A percentile compares a stretch with the other conserved stretches of the same genome.
These are phyloP conservation scores for Chlorodrepanis virens DNA, from an alignment of 2,113 vertebrate genomes.

Conservation along the genomic window DNA sequence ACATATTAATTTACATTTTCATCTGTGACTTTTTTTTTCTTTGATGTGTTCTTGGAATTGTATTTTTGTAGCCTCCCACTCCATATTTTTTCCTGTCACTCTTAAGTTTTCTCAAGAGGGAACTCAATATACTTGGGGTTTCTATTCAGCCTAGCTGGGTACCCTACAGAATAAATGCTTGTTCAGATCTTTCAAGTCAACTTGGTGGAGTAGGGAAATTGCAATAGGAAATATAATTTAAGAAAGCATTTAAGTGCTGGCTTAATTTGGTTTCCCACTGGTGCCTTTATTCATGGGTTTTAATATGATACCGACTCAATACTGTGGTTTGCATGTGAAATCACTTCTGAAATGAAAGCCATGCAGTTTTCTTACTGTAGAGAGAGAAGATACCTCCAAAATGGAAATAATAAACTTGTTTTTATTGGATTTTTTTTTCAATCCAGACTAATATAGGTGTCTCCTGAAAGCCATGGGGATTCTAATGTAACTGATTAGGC, in stretches of 20 bases:
- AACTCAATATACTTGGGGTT: background rate
- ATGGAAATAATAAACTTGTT: background rate
- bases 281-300: background rate
- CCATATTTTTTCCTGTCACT: background rate
- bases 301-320: background rate
- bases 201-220: background rate
- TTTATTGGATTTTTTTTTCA: background rate
- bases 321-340: background rate
- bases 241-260: background rate
- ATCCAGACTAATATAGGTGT: background rate
- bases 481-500: background rate
- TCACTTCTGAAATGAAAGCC: background rate
- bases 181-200: background rate
- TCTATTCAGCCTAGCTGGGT: background rate
- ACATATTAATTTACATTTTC: background rate
- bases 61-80: background rate
- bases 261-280: slow-evolving; percentile 15
- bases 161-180: background rate
- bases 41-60: background rate
- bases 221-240: background rate
- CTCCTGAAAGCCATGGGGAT: background rate
- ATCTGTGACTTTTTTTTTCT: background rate
- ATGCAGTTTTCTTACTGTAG: background rate
- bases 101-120: background rate
- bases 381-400: background rate